Conservation (phyloP, 2,797 vertebrate species). For the Clamator glandarius region DNA sequence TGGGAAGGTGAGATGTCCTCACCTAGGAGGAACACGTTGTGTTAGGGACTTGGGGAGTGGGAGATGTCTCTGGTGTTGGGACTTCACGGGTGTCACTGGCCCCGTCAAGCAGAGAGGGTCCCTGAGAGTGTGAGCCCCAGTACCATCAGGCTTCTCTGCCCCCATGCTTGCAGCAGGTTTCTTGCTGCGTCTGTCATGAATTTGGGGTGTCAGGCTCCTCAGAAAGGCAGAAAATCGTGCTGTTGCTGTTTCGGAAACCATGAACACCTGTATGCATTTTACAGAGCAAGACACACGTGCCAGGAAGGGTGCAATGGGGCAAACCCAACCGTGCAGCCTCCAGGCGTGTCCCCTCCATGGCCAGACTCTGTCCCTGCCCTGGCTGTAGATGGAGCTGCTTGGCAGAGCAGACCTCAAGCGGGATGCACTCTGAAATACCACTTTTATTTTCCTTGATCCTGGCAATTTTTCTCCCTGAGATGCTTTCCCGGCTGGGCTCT, state of each 20-base stretch:
- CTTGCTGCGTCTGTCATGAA: neutral
- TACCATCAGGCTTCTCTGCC: neutral
- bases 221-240: neutral
- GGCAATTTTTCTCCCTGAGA: neutral
- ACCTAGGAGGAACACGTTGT: fast-evolving
- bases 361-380: fast-evolving
- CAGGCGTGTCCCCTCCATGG: fast-evolving
- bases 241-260: neutral
- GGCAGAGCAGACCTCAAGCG: fast-evolving
- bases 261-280: fast-evolving
- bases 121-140: fast-evolving
- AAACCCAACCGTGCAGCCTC: neutral
- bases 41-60: fast-evolving
- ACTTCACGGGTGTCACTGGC: neutral
- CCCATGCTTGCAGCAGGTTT: neutral
- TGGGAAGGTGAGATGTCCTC: fast-evolving
- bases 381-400: neutral
- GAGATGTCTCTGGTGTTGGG: neutral
- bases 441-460: neutral
- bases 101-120: neutral
- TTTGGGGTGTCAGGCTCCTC: neutral
- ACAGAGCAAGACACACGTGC: neutral
- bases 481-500: fast-evolving
- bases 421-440: fast-evolving
- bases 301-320: neutral